Evolutionary conservation across 2,797 vertebrate species (phyloP).

Genomic region (Austrolebias charrua): DNA sequence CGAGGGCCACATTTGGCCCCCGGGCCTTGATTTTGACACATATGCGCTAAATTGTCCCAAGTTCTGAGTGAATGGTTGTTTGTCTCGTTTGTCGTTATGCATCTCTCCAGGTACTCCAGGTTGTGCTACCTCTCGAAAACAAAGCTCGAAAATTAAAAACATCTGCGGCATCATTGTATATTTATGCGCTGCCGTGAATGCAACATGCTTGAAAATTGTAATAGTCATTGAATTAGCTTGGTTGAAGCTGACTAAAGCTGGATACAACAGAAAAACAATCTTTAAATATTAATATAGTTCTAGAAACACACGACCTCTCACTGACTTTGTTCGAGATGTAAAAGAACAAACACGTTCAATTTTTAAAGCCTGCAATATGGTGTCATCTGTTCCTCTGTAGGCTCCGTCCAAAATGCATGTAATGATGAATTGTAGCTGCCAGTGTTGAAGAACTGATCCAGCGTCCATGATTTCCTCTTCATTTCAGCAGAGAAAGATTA

Average conservation of each 20-base stretch:
- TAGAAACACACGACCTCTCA: conserved; percentile 38
- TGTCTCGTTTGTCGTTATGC: no score
- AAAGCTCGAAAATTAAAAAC: conserved; percentile 2
- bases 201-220: neutral
- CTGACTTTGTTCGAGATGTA: conserved; percentile 54
- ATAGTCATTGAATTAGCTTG: neutral
- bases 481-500: conserved; percentile 9
- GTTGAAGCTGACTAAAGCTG: neutral
- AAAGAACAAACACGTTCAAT: conserved; percentile 53
- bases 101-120: no score
- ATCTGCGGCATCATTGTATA: neutral
- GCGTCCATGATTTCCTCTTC: conserved; percentile 26
- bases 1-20: no score
- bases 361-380: conserved; percentile 66
- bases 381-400: conserved; percentile 60
- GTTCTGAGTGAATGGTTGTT: no score
- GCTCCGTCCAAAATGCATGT: conserved; percentile 31
- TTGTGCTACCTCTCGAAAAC: no score
- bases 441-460: conserved; percentile 34
- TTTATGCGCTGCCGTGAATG: neutral
- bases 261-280: neutral
- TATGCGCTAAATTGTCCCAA: no score
- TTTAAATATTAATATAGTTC: conserved; percentile 3
- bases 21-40: no score
- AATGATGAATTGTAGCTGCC: conserved; percentile 41